phyloP scores from a whole-genome alignment of 2,888 invertebrate genomes.

The Gastrophysa polygoni region DNA sequence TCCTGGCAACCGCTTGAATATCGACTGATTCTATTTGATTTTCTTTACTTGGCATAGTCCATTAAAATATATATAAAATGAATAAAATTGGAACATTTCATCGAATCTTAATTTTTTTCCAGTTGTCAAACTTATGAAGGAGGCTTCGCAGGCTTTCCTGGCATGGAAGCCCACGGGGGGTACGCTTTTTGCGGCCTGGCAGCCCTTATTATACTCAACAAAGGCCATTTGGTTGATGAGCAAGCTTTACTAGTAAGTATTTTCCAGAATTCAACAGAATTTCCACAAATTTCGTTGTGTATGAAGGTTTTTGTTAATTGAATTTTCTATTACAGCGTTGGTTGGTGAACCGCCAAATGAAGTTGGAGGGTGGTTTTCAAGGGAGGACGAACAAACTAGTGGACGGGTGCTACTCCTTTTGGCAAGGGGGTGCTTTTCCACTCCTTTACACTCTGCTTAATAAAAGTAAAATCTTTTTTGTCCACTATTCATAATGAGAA shows the following conservation, averaged over 20 bases:
- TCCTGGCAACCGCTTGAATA: too few species aligned
- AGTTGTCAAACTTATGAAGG: constrained; percentile 99
- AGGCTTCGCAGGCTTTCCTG: constrained; percentile 93
- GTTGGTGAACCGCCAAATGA: constrained; percentile 91
- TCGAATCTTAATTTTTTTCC: constrained; percentile 37
- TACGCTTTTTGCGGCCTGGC: constrained; percentile 98
- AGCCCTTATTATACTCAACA: constrained; percentile 80
- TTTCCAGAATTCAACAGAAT: neutral
- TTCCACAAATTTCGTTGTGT: constrained; percentile 17
- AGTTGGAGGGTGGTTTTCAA: constrained; percentile 94
- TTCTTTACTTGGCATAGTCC: too few species aligned
- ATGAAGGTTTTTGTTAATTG: too few species aligned
- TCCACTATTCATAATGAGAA: too few species aligned
- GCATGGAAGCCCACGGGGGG: constrained; percentile 99
- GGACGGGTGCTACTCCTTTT: constrained; percentile 98
- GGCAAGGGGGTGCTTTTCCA: constrained; percentile 95
- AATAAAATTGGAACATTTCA: too few species aligned
- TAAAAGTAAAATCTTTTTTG: constrained; percentile 56
- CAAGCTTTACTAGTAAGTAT: constrained; percentile 70
- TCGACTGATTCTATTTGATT: too few species aligned
- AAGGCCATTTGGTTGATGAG: constrained; percentile 75
- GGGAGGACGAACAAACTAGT: constrained; percentile 98
- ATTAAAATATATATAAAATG: too few species aligned
- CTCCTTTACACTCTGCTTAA: constrained; percentile 78
- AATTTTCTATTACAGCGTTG: constrained; percentile 82